phyloP scores from a whole-genome alignment of 2,113 vertebrate genomes.

The Terrapene triunguis region DNA sequence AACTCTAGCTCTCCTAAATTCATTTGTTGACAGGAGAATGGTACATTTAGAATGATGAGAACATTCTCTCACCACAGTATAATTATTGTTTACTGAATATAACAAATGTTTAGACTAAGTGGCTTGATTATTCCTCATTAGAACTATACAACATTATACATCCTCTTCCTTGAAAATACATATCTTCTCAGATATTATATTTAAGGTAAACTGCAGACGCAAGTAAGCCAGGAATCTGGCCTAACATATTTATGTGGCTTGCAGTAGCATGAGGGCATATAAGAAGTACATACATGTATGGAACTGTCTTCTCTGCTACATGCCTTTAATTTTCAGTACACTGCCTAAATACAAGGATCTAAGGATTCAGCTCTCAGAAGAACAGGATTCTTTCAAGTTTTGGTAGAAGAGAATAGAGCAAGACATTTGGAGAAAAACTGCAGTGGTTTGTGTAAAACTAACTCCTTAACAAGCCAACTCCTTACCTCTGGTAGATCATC shows the following conservation, averaged over 20 bases:
- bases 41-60: neutral
- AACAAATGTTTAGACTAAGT: neutral
- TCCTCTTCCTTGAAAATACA: slow-evolving; percentile 24
- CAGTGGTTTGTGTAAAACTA: neutral
- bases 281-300: neutral
- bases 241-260: neutral
- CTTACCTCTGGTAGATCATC: no score
- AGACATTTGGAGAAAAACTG: neutral
- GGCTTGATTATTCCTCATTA: neutral
- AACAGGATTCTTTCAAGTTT: neutral
- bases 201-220: neutral
- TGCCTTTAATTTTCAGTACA: neutral
- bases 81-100: neutral
- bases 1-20: neutral
- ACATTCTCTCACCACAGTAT: neutral
- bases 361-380: neutral
- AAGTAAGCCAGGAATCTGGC: neutral
- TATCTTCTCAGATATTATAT: neutral
- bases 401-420: neutral
- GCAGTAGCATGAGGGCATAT: neutral
- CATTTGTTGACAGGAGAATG: neutral
- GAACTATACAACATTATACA: neutral
- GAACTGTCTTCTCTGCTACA: neutral
- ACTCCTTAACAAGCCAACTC: no score
- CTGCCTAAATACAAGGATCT: neutral